Evolutionary conservation across 1,140 invertebrate genomes (phyloP), one percentile per base, ranked within the genome.

Genomic region (Stenopsyche tienmushanensis): DNA sequence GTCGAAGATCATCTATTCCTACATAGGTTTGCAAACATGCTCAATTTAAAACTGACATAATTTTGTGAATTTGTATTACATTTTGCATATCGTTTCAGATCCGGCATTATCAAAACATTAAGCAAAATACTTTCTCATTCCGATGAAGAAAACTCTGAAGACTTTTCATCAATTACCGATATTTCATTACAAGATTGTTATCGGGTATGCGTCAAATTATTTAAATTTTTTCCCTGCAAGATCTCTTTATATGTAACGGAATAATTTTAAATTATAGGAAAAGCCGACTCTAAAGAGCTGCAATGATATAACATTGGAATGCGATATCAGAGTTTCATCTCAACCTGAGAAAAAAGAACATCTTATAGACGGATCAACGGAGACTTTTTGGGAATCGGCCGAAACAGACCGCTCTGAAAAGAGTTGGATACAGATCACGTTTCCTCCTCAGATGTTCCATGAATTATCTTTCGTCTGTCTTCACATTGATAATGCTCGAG

Each of bases 311-410:
- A 95, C 92, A 0, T 72, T 82, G 0, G 80, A 82, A 44, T 83
- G 91, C 10, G 91, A 95, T 55, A 86, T 97, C 1, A 92, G 91
- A 68, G 91, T 93, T 0, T 98, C 95, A 0, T 97, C 94, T 71
- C 84, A 96, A 1, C 91, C 91, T 72, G 94, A 94, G 1, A 96
- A 98, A 93, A 87, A 95, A 18, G 89, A 87, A 1, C 95, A 94
- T 73, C 82, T 99, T 5, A 93, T 88, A 0, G 97, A 99, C 76
- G 91, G 90, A 71, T 96, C 93, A 1, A 98, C 95, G 0, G 97
- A 99, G 79, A 99, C 97, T 0, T 99, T 99, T 78, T 99, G 97
- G 97, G 97, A 99, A 80, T 97, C 94, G 64, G 96, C 96, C 1
- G 96, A 99, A 72, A 96, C 98, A 74, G 96, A 98, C 78, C 80